A percentile compares a stretch with the other conserved stretches of the same genome.
Evolutionary conservation across 2,888 invertebrate genomes (phyloP).

Genomic region (Andricus quercusramuli): DNA sequence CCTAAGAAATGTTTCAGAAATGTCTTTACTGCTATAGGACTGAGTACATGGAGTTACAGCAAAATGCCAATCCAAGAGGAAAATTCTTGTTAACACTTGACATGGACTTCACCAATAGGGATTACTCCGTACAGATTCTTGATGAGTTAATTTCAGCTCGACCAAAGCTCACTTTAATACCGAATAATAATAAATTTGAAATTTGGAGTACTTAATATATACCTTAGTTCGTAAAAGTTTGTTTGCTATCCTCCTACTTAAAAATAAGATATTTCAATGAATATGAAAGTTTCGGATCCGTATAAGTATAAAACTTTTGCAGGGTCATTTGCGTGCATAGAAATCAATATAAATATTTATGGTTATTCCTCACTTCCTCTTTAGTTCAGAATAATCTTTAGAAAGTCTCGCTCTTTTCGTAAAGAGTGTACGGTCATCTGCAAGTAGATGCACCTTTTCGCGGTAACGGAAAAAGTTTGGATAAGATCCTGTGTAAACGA

Average conservation of each 20-base stretch:
- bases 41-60: too few relatives aligned
- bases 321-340: background rate
- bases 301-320: background rate
- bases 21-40: too few relatives aligned
- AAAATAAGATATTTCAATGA: background rate
- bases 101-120: too few relatives aligned
- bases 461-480: conserved; percentile 39
- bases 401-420: background rate
- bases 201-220: too few relatives aligned
- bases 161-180: too few relatives aligned
- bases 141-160: too few relatives aligned
- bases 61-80: too few relatives aligned
- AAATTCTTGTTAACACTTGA: too few relatives aligned
- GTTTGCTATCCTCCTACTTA: background rate
- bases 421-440: conserved; percentile 35
- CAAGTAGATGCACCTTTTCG: conserved; percentile 23
- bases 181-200: too few relatives aligned
- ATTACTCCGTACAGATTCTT: too few relatives aligned
- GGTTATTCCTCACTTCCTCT: conserved; percentile 11
- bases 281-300: background rate
- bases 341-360: conserved; percentile 34
- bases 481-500: conserved; percentile 37
- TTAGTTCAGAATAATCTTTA: conserved; percentile 18
- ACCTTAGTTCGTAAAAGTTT: background rate
- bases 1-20: too few relatives aligned